phyloP scores from a whole-genome alignment of 2,797 vertebrate species.

The Leptodactylus fallax region DNA sequence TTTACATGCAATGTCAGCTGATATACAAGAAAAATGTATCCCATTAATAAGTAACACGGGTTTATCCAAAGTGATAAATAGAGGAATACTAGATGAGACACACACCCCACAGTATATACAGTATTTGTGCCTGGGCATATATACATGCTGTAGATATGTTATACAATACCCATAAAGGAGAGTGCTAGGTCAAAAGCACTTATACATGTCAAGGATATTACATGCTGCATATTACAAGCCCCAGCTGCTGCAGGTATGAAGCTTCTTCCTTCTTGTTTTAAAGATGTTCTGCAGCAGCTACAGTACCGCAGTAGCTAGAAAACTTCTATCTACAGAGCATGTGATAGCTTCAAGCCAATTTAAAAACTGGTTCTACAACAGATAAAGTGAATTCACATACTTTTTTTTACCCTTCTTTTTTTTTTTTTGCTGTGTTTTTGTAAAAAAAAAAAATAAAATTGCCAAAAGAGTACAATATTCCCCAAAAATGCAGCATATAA shows the following conservation, averaged over 20 bases:
- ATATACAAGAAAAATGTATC: slow-evolving; percentile 14
- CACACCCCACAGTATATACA: background rate
- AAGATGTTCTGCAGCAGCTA: background rate
- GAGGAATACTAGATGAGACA: background rate
- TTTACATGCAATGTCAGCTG: slow-evolving; percentile 27
- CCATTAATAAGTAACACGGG: background rate
- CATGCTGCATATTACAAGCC: background rate
- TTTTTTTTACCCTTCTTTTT: too few relatives aligned
- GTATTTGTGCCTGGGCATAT: background rate
- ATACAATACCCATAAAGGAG: background rate
- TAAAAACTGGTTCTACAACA: too few relatives aligned
- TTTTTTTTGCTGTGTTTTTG: too few relatives aligned
- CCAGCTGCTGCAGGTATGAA: background rate
- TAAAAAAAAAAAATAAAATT: too few relatives aligned
- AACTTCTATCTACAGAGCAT: background rate
- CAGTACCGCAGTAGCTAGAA: background rate
- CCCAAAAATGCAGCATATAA: too few relatives aligned
- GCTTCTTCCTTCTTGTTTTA: background rate
- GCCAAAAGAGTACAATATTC: too few relatives aligned
- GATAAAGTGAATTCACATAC: too few relatives aligned
- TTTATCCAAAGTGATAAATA: background rate
- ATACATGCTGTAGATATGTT: background rate
- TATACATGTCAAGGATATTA: background rate
- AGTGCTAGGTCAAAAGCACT: background rate
- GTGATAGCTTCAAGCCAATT: too few relatives aligned